A percentile compares a stretch with the other conserved stretches of the same genome.
Evolutionary conservation across 2,113 vertebrate species (phyloP).

Genomic region (Capreolus pygargus): DNA sequence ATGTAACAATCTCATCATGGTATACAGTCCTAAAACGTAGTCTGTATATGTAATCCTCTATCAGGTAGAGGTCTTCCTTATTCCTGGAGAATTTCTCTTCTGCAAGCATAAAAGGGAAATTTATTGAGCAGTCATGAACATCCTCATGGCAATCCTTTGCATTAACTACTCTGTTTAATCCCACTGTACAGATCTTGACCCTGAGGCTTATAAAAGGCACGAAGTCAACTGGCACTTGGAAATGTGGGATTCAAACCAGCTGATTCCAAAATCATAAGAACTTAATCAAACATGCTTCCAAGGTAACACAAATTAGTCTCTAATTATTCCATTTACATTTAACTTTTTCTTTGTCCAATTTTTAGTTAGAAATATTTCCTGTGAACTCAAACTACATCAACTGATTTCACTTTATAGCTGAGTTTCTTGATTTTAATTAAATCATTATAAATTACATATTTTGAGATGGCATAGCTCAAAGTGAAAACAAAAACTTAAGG

Average conservation of each 20-base stretch:
- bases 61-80: background rate
- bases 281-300: background rate
- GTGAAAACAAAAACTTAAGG: slow-evolving; percentile 44
- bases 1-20: background rate
- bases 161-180: background rate
- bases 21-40: background rate
- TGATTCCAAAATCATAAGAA: background rate
- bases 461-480: background rate
- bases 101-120: background rate
- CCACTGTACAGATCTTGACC: background rate
- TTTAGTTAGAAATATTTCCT: background rate
- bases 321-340: background rate
- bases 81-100: background rate
- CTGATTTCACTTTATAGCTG: background rate
- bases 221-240: background rate
- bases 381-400: background rate
- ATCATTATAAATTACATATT: background rate
- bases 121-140: background rate
- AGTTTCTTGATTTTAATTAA: slow-evolving; percentile 18
- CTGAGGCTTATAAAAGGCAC: background rate
- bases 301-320: background rate
- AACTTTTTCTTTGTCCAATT: background rate
- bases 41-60: background rate
- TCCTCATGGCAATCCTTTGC: background rate
- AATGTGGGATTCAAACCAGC: background rate